These are phyloP conservation scores for Catostomus latipinnis DNA, from an alignment of 2,797 vertebrate genomes.

Conservation along the genomic window DNA sequence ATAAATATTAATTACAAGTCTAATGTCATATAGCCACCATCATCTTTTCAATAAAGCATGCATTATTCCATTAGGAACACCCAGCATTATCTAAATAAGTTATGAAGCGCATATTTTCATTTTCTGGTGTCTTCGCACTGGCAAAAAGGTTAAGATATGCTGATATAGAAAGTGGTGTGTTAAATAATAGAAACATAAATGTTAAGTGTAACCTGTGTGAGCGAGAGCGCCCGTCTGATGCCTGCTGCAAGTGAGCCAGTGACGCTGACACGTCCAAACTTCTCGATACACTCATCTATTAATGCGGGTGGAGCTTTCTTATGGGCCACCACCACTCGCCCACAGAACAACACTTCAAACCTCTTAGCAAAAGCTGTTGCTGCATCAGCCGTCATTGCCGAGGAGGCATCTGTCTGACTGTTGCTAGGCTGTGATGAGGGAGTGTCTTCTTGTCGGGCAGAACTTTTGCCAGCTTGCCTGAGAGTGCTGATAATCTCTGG, in stretches of 20 bases:
- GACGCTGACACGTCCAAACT: conserved; percentile 80
- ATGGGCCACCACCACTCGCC: conserved; percentile 90
- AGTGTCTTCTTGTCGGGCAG: conserved; percentile 86
- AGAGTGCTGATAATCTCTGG: conserved; percentile 97
- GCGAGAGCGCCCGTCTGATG: conserved; percentile 76
- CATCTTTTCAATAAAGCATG: too few species aligned
- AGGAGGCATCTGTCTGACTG: conserved; percentile 68
- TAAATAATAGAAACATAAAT: neutral
- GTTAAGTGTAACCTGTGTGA: conserved; percentile 70
- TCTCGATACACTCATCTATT: conserved; percentile 97
- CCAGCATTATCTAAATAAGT: too few species aligned
- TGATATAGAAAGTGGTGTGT: neutral
- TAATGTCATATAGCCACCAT: too few species aligned
- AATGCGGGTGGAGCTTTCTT: conserved; percentile 94
- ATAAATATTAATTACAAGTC: too few species aligned
- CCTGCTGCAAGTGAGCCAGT: conserved; percentile 63
- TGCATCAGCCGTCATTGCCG: conserved; percentile 68
- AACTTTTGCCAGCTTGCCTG: conserved; percentile 92
- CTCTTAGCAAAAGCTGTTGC: conserved; percentile 91
- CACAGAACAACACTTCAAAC: conserved; percentile 96
- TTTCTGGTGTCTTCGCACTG: too few species aligned
- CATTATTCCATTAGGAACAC: too few species aligned
- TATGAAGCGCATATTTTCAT: too few species aligned
- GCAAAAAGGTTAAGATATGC: too few species aligned
- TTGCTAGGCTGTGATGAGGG: conserved; percentile 75